Evolutionary conservation across 2,113 vertebrate genomes (phyloP).

Genomic region (Acanthisitta chloris): DNA sequence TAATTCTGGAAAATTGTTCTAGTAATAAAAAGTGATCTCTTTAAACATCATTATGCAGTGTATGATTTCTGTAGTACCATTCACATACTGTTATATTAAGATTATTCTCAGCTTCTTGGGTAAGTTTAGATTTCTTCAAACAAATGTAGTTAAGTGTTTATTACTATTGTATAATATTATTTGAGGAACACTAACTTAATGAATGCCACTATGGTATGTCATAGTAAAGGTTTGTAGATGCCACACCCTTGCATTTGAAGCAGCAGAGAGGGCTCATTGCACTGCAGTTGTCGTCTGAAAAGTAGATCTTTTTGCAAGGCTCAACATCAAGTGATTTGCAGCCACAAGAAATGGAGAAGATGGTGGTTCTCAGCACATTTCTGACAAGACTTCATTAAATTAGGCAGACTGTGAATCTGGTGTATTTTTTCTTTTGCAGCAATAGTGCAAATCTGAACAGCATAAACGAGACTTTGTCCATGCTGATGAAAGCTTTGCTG

Average conservation of each 20-base stretch:
- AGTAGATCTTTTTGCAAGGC: neutral
- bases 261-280: neutral
- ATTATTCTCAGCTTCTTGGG: neutral
- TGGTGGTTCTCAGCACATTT: neutral
- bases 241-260: neutral
- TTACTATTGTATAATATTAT: neutral
- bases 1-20: neutral
- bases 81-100: neutral
- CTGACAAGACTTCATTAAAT: neutral
- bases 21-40: neutral
- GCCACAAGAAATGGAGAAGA: neutral
- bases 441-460: neutral
- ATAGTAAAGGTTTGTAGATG: neutral
- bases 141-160: neutral
- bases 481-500: neutral
- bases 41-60: neutral
- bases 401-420: neutral
- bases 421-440: neutral
- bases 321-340: neutral
- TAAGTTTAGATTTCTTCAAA: neutral
- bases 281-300: neutral
- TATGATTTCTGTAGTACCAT: neutral
- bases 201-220: neutral
- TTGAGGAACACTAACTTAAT: neutral
- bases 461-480: neutral